These are phyloP conservation scores for Stictocephala bisonia DNA, from an alignment of 2,888 invertebrate genomes.

Conservation along the genomic window DNA sequence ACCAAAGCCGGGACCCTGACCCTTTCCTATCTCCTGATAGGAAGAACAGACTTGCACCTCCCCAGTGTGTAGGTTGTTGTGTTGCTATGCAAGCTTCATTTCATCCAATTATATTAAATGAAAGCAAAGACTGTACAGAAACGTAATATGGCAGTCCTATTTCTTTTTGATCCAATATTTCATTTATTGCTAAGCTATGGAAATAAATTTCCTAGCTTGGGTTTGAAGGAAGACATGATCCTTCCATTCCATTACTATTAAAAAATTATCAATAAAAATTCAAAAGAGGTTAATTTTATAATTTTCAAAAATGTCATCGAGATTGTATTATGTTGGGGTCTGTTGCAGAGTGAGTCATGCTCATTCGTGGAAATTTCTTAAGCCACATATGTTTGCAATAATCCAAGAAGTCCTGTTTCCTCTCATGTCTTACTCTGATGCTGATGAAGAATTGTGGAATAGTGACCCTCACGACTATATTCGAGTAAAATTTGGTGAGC, in stretches of 20 bases:
- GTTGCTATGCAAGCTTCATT: no score
- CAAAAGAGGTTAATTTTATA: neutral
- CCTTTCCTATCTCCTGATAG: no score
- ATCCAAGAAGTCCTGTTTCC: slow-evolving; percentile 97
- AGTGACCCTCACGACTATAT: slow-evolving; percentile 98
- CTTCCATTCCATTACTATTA: neutral
- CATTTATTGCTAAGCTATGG: no score
- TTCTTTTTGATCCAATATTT: no score
- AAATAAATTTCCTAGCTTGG: no score
- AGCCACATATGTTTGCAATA: slow-evolving; percentile 94
- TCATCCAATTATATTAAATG: no score
- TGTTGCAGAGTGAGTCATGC: slow-evolving; percentile 82
- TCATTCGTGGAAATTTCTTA: slow-evolving; percentile 95
- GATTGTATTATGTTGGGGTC: neutral
- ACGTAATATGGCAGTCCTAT: no score
- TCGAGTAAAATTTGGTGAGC: slow-evolving; percentile 90
- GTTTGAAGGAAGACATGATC: neutral
- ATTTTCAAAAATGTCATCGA: neutral
- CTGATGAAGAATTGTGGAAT: slow-evolving; percentile 96
- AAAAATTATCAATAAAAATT: neutral
- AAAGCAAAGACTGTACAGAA: no score
- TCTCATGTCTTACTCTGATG: slow-evolving; percentile 92
- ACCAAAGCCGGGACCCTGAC: no score
- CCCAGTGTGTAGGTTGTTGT: no score
- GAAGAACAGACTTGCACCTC: no score